phyloP scores from a whole-genome alignment of 1,140 invertebrate species.

The Conus ventricosus region DNA sequence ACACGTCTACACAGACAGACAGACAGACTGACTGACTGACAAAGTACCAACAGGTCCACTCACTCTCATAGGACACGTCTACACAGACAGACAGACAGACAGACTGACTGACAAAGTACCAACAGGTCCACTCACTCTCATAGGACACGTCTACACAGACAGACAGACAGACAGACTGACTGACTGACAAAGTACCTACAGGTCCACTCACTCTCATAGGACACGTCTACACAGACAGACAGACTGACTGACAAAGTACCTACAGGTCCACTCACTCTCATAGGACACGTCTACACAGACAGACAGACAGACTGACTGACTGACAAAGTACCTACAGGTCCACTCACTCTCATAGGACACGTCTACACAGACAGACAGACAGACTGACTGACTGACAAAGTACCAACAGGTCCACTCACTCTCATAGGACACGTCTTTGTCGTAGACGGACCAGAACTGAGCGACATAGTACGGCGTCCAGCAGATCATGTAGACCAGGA shows the following conservation, averaged over 20 bases:
- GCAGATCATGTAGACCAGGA: conserved; percentile 85
- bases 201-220: conserved; percentile 53
- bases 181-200: background rate
- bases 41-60: conserved; percentile 12
- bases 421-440: conserved; percentile 53
- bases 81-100: background rate
- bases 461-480: conserved; percentile 83
- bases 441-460: conserved; percentile 72
- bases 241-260: background rate
- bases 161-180: background rate
- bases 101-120: background rate
- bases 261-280: conserved; percentile 46
- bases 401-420: conserved; percentile 44
- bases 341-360: conserved; percentile 57
- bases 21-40: background rate
- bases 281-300: too few relatives aligned
- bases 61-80: conserved; percentile 56
- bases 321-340: too few relatives aligned
- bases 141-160: too few relatives aligned
- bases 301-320: background rate
- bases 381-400: background rate
- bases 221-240: background rate
- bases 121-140: conserved; percentile 46
- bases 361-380: conserved; percentile 1
- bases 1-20: too few relatives aligned